These are phyloP conservation scores for Papilio elwesi DNA, from an alignment of 2,888 invertebrate genomes.

Conservation along the genomic window DNA sequence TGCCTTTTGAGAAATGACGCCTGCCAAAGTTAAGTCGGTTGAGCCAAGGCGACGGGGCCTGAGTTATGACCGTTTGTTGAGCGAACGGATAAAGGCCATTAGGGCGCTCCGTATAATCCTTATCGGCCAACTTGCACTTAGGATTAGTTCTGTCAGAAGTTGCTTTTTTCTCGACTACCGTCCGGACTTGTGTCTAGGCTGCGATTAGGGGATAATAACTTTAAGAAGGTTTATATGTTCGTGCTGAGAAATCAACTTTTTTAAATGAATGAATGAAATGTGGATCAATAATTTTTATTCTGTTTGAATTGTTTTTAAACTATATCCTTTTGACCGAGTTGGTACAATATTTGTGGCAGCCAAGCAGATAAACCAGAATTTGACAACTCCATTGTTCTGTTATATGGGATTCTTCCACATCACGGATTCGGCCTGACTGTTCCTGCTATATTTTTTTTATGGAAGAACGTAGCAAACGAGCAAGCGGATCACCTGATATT, in stretches of 20 bases:
- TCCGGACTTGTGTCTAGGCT: slow-evolving; percentile 70
- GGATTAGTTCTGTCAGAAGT: slow-evolving; percentile 82
- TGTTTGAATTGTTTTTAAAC: too few species aligned
- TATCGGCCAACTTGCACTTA: slow-evolving; percentile 83
- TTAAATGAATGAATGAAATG: background rate
- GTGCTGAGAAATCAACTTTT: slow-evolving; percentile 28
- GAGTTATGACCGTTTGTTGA: slow-evolving; percentile 83
- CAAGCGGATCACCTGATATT: too few species aligned
- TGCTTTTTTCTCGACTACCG: slow-evolving; percentile 80
- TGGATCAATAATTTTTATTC: too few species aligned
- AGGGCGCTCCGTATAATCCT: slow-evolving; percentile 79
- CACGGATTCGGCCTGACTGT: too few species aligned
- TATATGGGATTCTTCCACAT: too few species aligned
- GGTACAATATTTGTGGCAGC: too few species aligned
- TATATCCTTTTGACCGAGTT: too few species aligned
- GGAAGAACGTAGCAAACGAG: too few species aligned
- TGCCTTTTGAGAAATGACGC: slow-evolving; percentile 84
- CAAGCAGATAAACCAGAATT: too few species aligned
- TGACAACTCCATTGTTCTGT: too few species aligned
- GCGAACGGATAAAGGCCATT: slow-evolving; percentile 82
- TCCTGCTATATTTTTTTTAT: too few species aligned
- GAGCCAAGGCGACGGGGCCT: slow-evolving; percentile 76
- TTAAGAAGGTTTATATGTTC: slow-evolving; percentile 31
- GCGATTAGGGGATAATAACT: slow-evolving; percentile 74
- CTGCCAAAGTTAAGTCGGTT: slow-evolving; percentile 84